These are phyloP conservation scores for Leptarthrus brevirostris DNA, from an alignment of 2,888 invertebrate genomes.

Conservation along the genomic window DNA sequence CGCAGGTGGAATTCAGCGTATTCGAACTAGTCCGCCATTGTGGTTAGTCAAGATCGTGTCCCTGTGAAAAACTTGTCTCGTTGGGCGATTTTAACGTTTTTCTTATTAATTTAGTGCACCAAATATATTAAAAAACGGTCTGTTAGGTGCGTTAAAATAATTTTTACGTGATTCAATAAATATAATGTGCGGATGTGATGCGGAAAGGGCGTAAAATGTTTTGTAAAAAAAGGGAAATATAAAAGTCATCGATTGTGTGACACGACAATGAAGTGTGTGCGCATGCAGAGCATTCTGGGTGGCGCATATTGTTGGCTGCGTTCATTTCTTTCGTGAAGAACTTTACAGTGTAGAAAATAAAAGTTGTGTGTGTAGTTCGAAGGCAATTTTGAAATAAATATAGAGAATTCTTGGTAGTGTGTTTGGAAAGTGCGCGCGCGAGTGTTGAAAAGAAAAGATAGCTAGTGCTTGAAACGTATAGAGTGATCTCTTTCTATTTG, in stretches of 20 bases:
- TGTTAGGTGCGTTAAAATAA: constrained; percentile 54
- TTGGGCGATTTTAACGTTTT: constrained; percentile 62
- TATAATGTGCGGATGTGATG: constrained; percentile 57
- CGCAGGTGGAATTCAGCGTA: constrained; percentile 46
- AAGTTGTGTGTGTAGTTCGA: constrained; percentile 17
- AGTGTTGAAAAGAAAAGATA: not conserved
- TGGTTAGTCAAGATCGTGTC: constrained; percentile 67
- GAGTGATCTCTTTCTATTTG: constrained; percentile 18
- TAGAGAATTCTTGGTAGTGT: not conserved
- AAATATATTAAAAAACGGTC: constrained; percentile 61
- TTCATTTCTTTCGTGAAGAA: constrained; percentile 51
- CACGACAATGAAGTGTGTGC: constrained; percentile 55
- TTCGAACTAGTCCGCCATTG: constrained; percentile 62
- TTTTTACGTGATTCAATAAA: constrained; percentile 59
- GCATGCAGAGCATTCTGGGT: constrained; percentile 57
- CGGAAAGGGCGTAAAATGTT: constrained; percentile 61
- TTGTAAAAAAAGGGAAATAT: constrained; percentile 62
- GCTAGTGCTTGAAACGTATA: not conserved
- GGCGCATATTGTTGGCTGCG: constrained; percentile 56
- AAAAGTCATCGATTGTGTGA: constrained; percentile 54
- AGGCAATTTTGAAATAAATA: constrained; percentile 18
- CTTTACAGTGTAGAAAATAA: constrained; percentile 9
- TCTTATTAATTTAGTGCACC: constrained; percentile 58
- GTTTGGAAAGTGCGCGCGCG: constrained; percentile 3
- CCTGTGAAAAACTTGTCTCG: constrained; percentile 65